Evolutionary conservation across 2,888 invertebrate genomes (phyloP).

Genomic region (Drosophila monieri): DNA sequence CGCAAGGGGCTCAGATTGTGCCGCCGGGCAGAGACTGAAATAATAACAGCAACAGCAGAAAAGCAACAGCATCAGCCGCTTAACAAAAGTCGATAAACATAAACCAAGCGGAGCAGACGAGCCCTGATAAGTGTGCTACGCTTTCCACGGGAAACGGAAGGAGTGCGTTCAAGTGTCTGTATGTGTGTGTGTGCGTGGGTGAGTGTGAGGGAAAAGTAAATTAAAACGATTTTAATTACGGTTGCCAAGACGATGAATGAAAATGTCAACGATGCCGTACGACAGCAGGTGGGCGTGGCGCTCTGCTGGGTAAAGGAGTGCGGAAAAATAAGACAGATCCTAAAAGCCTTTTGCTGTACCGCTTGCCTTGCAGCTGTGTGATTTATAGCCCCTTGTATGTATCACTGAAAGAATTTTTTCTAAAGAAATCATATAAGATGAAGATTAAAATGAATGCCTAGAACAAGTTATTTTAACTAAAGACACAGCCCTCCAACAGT

Average conservation of each 20-base stretch:
- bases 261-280: constrained; percentile 74
- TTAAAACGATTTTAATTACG: constrained; percentile 82
- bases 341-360: constrained; percentile 73
- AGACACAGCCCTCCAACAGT: too few species aligned
- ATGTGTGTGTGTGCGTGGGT: constrained; percentile 29
- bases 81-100: constrained; percentile 80
- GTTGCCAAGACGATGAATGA: constrained; percentile 81
- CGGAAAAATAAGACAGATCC: constrained; percentile 39
- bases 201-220: constrained; percentile 74
- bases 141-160: constrained; percentile 44
- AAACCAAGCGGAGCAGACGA: constrained; percentile 54
- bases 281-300: constrained; percentile 54
- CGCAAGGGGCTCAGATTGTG: constrained; percentile 18
- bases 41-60: constrained; percentile 62
- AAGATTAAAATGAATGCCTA: too few species aligned
- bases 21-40: constrained; percentile 61
- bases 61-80: constrained; percentile 57
- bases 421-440: too few species aligned
- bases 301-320: constrained; percentile 6
- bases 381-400: constrained; percentile 68
- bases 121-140: constrained; percentile 77
- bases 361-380: constrained; percentile 57
- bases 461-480: too few species aligned
- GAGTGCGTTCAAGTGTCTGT: constrained; percentile 15
- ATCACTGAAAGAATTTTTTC: constrained; percentile 4